phyloP scores from a whole-genome alignment of 2,113 vertebrate genomes.

The Myrmophylax atrothorax region DNA sequence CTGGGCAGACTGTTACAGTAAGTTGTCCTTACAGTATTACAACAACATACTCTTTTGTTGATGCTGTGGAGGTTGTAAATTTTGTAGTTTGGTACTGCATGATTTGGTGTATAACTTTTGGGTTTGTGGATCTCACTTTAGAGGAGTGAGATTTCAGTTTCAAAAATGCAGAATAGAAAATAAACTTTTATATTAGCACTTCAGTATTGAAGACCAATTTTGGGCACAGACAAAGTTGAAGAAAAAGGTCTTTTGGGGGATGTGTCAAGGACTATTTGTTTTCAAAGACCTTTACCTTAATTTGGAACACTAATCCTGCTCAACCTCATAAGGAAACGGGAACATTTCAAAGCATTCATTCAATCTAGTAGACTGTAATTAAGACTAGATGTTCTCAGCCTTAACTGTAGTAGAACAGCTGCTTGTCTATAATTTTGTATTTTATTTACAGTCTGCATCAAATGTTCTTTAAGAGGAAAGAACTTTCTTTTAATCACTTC shows the following conservation, averaged over 20 bases:
- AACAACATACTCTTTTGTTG: background rate
- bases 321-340: background rate
- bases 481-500: background rate
- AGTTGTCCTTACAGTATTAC: slow-evolving; percentile 48
- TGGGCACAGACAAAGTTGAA: background rate
- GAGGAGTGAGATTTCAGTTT: background rate
- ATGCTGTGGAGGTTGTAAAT: background rate
- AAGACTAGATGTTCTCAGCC: background rate
- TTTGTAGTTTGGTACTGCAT: background rate
- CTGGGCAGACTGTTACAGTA: slow-evolving; percentile 92
- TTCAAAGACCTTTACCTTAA: background rate
- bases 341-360: background rate
- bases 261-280: background rate
- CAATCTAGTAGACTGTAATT: background rate
- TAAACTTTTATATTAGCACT: background rate
- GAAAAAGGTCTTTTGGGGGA: background rate
- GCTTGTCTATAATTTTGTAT: background rate
- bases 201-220: background rate
- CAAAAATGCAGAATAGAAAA: background rate
- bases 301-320: background rate
- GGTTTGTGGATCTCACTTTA: background rate
- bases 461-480: background rate
- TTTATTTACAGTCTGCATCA: background rate
- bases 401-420: background rate
- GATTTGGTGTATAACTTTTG: too few relatives aligned